A percentile compares a stretch with the other conserved stretches of the same genome.
Evolutionary conservation across 2,113 vertebrate species (phyloP).

Genomic region (Aleadryas rufinucha): DNA sequence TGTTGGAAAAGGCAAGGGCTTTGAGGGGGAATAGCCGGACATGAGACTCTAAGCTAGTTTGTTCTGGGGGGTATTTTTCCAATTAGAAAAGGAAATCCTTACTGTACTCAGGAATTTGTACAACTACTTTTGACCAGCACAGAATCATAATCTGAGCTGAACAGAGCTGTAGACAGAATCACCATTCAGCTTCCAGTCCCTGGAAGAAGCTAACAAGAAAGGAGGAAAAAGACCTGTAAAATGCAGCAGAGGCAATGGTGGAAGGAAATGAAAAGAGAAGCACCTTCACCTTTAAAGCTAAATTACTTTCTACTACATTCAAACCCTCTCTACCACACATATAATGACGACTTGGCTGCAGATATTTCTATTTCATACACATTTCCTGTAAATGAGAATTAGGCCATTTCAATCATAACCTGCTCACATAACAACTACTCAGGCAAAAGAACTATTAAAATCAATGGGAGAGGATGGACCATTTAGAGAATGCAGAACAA

Average conservation of each 20-base stretch:
- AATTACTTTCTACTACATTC: neutral
- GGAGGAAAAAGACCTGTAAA: neutral
- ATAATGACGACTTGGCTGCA: constrained; percentile 41
- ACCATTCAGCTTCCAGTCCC: neutral
- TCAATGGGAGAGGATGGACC: neutral
- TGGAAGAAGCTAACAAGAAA: neutral
- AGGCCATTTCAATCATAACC: neutral
- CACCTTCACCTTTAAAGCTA: neutral
- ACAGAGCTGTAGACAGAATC: neutral
- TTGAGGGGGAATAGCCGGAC: neutral
- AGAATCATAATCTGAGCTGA: neutral
- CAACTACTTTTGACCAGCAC: neutral
- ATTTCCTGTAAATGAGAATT: constrained; percentile 20
- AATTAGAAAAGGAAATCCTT: neutral
- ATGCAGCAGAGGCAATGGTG: neutral
- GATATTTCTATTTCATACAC: constrained; percentile 58
- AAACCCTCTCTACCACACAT: constrained; percentile 9
- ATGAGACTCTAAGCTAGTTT: neutral
- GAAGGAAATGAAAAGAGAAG: neutral
- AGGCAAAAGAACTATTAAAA: neutral
- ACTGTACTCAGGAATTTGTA: neutral
- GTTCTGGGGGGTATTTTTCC: neutral
- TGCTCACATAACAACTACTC: neutral
- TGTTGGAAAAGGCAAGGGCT: neutral
- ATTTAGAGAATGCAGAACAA: neutral